Base-by-base conservation (phyloP, 2,797 vertebrate genomes). In the Tragopan temminckii region DNA sequence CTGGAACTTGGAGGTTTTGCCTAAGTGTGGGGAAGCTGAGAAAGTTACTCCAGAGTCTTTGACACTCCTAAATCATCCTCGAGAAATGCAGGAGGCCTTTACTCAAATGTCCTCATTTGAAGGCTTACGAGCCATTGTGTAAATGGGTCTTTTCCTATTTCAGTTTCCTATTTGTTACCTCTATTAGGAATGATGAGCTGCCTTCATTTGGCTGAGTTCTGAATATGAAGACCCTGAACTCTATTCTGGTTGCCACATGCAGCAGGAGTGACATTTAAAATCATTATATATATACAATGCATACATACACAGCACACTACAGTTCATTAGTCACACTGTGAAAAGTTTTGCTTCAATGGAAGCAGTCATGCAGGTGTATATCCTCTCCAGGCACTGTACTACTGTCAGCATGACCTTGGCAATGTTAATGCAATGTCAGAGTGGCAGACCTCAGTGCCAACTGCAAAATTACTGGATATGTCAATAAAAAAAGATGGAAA, bases 351-450 rank as follows among this genome's bases (percentile, higher is more conserved):
- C 50, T 91, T 71, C 77, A 88, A 0, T 69, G 55, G 58, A 88
- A 80, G 46, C 52, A 80, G 58, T 80, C 62, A 84, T 62, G 70
- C 46, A 80, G 67, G 75, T 62, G n/a, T 5, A 46, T n/a, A 63
- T 72, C 36, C 70, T 88, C 70, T 81, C n/a, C 45, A 93, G 83
- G 6, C 35, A 50, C 55, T 68, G 58, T 84, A 62, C 11, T 71
- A 38, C 42, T 88, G 74, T 93, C 70, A 95, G 46, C 52, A 46
- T 59, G 90, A 90, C 71, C 70, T 84, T 81, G 78, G 82, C 59
- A 86, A 38, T 5, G 18, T 15, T 52, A 79, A 62, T 8, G 17
- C 33, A 79, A 43, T 59, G 72, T 76, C 67, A 81, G 63, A 91
- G 46, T 48, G 35, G 45, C 85, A 81, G 42, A 81, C 45, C 35